phyloP scores from a whole-genome alignment of 2,113 vertebrate genomes.

The Seriola quinqueradiata region DNA sequence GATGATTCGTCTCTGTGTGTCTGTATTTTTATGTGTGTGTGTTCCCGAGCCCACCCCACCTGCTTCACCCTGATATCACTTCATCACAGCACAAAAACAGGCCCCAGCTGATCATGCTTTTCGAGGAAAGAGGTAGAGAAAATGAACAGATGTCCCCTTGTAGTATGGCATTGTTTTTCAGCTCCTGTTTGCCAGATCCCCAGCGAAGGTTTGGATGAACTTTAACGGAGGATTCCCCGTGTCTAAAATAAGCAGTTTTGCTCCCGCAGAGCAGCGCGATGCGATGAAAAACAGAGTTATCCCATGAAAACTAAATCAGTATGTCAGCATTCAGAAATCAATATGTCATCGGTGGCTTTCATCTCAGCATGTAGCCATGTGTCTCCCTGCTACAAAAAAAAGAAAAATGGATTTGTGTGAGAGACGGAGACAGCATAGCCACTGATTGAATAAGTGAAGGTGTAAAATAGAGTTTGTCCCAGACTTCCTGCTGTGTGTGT shows the following conservation, averaged over 20 bases:
- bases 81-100: conserved; percentile 17
- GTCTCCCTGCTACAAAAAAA: not conserved
- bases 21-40: conserved; percentile 11
- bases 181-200: conserved; percentile 29
- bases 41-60: conserved; percentile 16
- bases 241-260: conserved; percentile 43
- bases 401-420: conserved; percentile 32
- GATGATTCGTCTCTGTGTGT: conserved; percentile 9
- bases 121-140: conserved; percentile 13
- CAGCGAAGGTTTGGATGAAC: conserved; percentile 3
- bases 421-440: conserved; percentile 13
- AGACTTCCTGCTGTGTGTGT: conserved; percentile 11
- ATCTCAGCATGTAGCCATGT: not conserved
- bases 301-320: conserved; percentile 16
- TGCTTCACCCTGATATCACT: conserved; percentile 29
- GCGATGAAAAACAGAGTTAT: not conserved
- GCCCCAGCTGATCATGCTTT: not conserved
- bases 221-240: conserved; percentile 42
- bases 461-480: conserved; percentile 31
- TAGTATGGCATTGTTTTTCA: conserved; percentile 35
- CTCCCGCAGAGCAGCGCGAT: not conserved
- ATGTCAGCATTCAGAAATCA: conserved; percentile 42
- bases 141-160: conserved; percentile 57
- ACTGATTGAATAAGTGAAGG: conserved; percentile 37
- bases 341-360: conserved; percentile 38